Conservation (phyloP, 2,797 vertebrate genomes). For the Gymnocypris eckloni region DNA sequence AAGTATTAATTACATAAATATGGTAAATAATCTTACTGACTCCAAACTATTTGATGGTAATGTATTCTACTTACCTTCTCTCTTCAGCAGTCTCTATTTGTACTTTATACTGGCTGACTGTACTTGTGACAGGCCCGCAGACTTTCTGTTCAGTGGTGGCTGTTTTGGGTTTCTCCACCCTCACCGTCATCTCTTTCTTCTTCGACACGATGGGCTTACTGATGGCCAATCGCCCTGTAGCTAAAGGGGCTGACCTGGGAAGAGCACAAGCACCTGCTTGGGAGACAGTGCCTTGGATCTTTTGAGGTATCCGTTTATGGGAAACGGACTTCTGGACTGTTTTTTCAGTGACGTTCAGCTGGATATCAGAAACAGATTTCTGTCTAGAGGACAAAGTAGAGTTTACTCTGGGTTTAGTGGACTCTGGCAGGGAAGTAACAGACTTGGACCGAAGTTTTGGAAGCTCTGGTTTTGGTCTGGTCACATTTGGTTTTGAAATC, state of each 20-base stretch:
- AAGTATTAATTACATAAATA: neutral
- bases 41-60: neutral
- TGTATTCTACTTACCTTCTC: conserved; percentile 76
- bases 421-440: conserved; percentile 48
- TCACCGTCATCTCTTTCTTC: conserved; percentile 48
- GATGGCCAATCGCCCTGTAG: conserved; percentile 44
- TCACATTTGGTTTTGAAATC: conserved; percentile 31
- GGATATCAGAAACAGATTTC: conserved; percentile 62
- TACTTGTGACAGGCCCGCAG: conserved; percentile 64
- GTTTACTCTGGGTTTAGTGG: conserved; percentile 54
- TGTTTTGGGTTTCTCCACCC: conserved; percentile 62
- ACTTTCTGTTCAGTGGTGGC: conserved; percentile 61
- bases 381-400: conserved; percentile 48
- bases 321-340: conserved; percentile 35
- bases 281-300: conserved; percentile 27
- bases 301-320: conserved; percentile 50
- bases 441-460: conserved; percentile 63
- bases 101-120: conserved; percentile 73
- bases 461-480: conserved; percentile 32
- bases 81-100: conserved; percentile 78
- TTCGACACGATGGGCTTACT: conserved; percentile 59
- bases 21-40: neutral
- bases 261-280: conserved; percentile 46
- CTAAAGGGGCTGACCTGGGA: conserved; percentile 34
- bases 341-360: conserved; percentile 13